Percentiles rank a stretch among this genome's conserved stretches.
Conservation (phyloP, 2,888 invertebrate species). For the Pasiphila rectangulata region DNA sequence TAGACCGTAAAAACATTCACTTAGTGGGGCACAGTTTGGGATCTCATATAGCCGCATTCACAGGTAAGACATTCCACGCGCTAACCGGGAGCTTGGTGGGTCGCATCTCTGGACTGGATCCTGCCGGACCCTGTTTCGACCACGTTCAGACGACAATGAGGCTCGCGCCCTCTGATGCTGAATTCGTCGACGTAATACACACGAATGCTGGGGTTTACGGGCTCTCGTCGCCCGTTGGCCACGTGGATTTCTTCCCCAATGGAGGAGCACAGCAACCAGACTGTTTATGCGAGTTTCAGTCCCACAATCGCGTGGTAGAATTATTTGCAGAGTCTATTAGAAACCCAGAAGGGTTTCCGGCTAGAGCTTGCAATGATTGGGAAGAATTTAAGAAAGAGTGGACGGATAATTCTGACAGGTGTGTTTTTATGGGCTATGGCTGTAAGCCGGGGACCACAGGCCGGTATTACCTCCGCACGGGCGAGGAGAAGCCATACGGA, state of each 20-base stretch:
- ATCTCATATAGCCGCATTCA: conserved; percentile 61
- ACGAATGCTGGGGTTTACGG: conserved; percentile 63
- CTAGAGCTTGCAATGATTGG: conserved; percentile 12
- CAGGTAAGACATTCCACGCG: conserved; percentile 52
- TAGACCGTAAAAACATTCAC: conserved; percentile 51
- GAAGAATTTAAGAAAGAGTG: conserved; percentile 13
- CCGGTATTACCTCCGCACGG: conserved; percentile 36
- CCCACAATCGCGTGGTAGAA: conserved; percentile 60
- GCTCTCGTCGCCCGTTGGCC: conserved; percentile 51
- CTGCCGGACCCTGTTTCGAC: conserved; percentile 71
- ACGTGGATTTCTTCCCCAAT: conserved; percentile 68
- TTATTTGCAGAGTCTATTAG: conserved; percentile 27
- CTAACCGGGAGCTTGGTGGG: conserved; percentile 53
- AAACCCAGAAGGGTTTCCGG: conserved; percentile 19
- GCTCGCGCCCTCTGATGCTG: conserved; percentile 52
- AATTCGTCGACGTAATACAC: conserved; percentile 63
- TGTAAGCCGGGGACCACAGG: conserved; percentile 26
- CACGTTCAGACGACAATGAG: conserved; percentile 44
- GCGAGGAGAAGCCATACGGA: conserved; percentile 27
- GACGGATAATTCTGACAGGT: neutral
- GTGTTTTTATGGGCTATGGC: conserved; percentile 33
- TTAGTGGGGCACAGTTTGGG: conserved; percentile 74
- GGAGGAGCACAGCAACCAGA: conserved; percentile 59
- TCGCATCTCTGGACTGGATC: conserved; percentile 64
- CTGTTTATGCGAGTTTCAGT: conserved; percentile 61